phyloP scores from a whole-genome alignment of 2,888 invertebrate species.

The Rhorus exstirpatorius region DNA sequence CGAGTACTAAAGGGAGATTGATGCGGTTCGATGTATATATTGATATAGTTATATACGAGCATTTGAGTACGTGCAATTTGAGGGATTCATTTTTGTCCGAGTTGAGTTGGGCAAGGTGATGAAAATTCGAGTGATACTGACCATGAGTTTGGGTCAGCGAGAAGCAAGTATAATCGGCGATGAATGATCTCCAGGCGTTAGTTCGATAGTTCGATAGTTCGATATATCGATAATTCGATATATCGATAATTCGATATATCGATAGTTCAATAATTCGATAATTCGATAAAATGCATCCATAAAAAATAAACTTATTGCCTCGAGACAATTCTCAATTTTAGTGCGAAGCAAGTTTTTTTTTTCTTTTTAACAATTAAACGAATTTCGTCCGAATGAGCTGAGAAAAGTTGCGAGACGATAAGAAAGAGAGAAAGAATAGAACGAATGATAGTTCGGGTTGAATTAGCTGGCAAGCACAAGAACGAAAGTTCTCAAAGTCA shows the following conservation, averaged over 20 bases:
- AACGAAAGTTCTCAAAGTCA: conserved; percentile 8
- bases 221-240: not conserved
- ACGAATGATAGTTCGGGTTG: not conserved
- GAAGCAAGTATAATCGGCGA: not conserved
- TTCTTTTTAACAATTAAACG: not conserved
- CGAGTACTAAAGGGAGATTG: not conserved
- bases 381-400: not conserved
- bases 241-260: not conserved
- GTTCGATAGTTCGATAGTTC: not conserved
- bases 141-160: not conserved
- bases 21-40: not conserved
- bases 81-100: not conserved
- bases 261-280: conserved; percentile 1
- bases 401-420: not conserved
- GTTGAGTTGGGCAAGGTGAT: not conserved
- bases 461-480: not conserved
- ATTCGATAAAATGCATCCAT: too few species aligned
- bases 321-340: too few species aligned
- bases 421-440: not conserved
- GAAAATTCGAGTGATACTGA: not conserved
- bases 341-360: too few species aligned
- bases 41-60: not conserved
- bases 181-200: too few species aligned
- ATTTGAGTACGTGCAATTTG: not conserved
- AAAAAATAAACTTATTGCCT: too few species aligned